phyloP scores from a whole-genome alignment of 2,113 vertebrate genomes.

The Leucopsar rothschildi region DNA sequence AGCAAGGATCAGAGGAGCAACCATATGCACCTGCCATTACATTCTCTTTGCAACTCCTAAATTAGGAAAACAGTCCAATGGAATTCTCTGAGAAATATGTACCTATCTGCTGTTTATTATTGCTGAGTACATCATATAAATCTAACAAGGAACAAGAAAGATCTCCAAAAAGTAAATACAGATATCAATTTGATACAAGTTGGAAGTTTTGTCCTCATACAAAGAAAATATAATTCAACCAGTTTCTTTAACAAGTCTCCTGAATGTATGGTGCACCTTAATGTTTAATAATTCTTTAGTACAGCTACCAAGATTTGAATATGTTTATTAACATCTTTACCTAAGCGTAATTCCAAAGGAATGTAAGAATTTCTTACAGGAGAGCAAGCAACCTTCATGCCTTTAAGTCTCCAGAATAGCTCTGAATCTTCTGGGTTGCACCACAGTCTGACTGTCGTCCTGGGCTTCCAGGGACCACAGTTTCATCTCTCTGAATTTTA shows the following conservation, averaged over 20 bases:
- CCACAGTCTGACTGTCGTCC: neutral
- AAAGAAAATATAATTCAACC: neutral
- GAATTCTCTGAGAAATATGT: neutral
- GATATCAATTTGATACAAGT: neutral
- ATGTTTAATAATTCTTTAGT: neutral
- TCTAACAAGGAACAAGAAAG: neutral
- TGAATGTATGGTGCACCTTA: neutral
- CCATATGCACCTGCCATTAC: neutral
- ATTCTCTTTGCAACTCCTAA: neutral
- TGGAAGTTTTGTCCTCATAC: neutral
- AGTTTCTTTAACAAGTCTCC: neutral
- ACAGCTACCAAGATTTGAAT: neutral
- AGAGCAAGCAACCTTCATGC: neutral
- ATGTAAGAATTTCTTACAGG: neutral
- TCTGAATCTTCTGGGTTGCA: neutral
- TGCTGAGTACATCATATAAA: neutral
- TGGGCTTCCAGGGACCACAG: neutral
- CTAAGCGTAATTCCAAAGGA: neutral
- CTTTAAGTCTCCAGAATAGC: neutral
- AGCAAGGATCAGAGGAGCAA: neutral
- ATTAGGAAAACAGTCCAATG: neutral
- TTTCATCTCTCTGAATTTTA: neutral
- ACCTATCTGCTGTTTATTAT: neutral
- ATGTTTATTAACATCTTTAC: neutral
- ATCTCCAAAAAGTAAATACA: neutral